phyloP scores from a whole-genome alignment of 2,888 invertebrate species.

The Drosophila hamatofila region DNA sequence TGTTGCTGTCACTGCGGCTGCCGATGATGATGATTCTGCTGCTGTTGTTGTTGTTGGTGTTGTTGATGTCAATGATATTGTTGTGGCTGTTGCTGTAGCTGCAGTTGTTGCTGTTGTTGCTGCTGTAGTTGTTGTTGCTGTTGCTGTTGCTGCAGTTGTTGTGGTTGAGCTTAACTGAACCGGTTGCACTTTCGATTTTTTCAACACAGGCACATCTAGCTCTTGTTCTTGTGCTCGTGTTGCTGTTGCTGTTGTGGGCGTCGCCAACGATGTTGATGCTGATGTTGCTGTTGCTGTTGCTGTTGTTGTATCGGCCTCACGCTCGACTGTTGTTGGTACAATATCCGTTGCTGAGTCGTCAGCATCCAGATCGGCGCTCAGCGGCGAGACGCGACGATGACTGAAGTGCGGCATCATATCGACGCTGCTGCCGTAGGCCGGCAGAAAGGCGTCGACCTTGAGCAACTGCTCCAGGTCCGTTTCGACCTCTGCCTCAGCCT shows the following conservation, averaged over 20 bases:
- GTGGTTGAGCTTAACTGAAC: conserved; percentile 59
- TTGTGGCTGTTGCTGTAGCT: not conserved
- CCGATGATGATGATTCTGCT: conserved; percentile 1
- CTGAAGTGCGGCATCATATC: conserved; percentile 60
- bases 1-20: conserved; percentile 52
- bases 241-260: conserved; percentile 31
- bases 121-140: conserved; percentile 27
- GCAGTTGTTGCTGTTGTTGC: conserved; percentile 25
- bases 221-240: conserved; percentile 12
- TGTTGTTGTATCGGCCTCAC: conserved; percentile 30
- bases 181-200: conserved; percentile 84
- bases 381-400: conserved; percentile 73
- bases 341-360: conserved; percentile 44
- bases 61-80: conserved; percentile 8
- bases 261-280: conserved; percentile 22
- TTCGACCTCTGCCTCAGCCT: conserved; percentile 13
- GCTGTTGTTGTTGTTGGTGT: conserved; percentile 45
- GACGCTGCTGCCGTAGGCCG: conserved; percentile 58
- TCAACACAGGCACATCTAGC: conserved; percentile 54
- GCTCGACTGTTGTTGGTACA: conserved; percentile 27
- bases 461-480: conserved; percentile 69
- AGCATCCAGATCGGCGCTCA: conserved; percentile 54
- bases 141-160: conserved; percentile 31
- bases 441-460: conserved; percentile 78
- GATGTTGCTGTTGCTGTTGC: conserved; percentile 22